Percentiles rank a stretch among this genome's conserved stretches.
Evolutionary conservation across 2,797 vertebrate genomes (phyloP).

Genomic region (Chelmon rostratus): DNA sequence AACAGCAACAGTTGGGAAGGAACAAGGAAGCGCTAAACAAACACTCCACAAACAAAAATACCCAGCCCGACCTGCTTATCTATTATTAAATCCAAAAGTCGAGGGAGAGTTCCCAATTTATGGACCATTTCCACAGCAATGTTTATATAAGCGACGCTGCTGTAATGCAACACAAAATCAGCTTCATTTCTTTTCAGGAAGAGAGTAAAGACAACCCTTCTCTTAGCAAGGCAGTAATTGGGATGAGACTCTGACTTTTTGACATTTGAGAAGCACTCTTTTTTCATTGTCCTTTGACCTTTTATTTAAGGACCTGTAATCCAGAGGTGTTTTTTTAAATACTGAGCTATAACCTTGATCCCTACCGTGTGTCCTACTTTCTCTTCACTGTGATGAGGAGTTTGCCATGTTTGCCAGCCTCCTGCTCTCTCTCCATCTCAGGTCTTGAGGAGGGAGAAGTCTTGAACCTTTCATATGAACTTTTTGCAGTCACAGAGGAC

Average conservation of each 20-base stretch:
- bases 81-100: constrained; percentile 59
- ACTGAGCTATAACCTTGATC: constrained; percentile 73
- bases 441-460: constrained; percentile 38
- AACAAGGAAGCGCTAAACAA: constrained; percentile 57
- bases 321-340: constrained; percentile 58
- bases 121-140: constrained; percentile 33
- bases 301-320: constrained; percentile 61
- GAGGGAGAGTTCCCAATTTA: constrained; percentile 46
- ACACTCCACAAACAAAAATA: constrained; percentile 66
- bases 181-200: constrained; percentile 49
- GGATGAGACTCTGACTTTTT: constrained; percentile 11
- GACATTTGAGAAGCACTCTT: constrained; percentile 62
- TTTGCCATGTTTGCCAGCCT: constrained; percentile 55
- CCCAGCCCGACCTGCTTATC: constrained; percentile 27
- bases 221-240: constrained; percentile 36
- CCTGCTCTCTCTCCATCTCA: constrained; percentile 43
- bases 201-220: constrained; percentile 23
- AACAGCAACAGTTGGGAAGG: constrained; percentile 68
- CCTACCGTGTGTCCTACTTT: constrained; percentile 54
- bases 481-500: constrained; percentile 57
- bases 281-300: constrained; percentile 77
- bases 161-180: constrained; percentile 35
- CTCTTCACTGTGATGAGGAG: constrained; percentile 56
- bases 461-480: constrained; percentile 59
- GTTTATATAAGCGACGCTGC: constrained; percentile 51